These are phyloP conservation scores for Cercopithecus mona DNA, from an alignment of 2,113 vertebrate genomes.

Conservation along the genomic window DNA sequence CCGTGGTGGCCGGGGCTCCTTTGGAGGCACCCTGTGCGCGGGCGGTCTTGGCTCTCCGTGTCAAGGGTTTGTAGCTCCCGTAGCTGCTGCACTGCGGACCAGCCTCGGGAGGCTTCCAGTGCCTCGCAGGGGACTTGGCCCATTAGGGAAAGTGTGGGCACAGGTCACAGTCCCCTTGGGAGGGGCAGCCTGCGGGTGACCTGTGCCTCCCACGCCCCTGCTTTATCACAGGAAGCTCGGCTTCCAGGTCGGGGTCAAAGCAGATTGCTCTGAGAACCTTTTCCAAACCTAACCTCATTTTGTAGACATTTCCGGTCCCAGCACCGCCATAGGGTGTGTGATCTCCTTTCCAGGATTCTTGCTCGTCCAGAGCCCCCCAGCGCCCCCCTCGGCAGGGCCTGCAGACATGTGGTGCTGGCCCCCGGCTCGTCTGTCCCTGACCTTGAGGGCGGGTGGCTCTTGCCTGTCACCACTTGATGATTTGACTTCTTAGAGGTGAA, in stretches of 20 bases:
- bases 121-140: neutral
- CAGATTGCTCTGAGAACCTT: neutral
- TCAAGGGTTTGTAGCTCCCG: neutral
- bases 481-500: neutral
- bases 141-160: too few species aligned
- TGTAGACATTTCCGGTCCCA: neutral
- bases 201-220: too few species aligned
- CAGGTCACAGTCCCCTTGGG: too few species aligned
- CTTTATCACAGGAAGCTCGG: neutral
- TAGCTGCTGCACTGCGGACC: neutral
- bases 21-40: neutral
- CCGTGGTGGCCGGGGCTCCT: neutral
- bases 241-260: neutral
- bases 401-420: neutral
- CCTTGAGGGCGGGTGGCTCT: neutral
- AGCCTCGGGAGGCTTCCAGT: neutral
- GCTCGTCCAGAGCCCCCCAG: neutral
- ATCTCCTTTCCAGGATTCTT: neutral
- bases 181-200: neutral
- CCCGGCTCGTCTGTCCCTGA: neutral
- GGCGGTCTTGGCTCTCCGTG: neutral
- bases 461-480: fast-evolving
- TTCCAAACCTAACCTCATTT: fast-evolving
- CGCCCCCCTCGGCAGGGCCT: neutral
- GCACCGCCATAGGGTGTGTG: fast-evolving